A percentile compares a stretch with the other conserved stretches of the same genome.
Evolutionary conservation across 2,113 vertebrate species (phyloP).

Genomic region (Dipodomys merriami): DNA sequence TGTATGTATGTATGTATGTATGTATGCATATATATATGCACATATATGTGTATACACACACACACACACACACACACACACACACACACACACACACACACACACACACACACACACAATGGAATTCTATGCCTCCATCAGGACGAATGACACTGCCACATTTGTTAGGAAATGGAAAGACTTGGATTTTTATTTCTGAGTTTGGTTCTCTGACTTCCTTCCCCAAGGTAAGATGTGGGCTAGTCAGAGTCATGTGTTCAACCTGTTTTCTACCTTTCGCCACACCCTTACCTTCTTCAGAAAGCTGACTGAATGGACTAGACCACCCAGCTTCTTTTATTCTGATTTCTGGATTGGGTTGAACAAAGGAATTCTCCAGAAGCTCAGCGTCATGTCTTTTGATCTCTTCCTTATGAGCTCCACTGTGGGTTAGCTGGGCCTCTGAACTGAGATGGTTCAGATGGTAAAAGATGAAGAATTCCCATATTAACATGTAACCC

Average conservation of each 20-base stretch:
- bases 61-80: no score
- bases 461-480: neutral
- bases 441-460: neutral
- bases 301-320: neutral
- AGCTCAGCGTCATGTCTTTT: neutral
- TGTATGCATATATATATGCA: no score
- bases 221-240: neutral
- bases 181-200: neutral
- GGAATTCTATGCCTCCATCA: no score
- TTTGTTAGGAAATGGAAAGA: no score
- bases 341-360: neutral
- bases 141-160: no score
- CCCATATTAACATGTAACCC: neutral
- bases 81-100: no score
- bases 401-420: neutral
- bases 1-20: no score
- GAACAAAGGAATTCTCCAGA: neutral
- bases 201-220: neutral
- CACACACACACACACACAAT: no score
- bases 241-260: neutral
- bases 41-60: no score
- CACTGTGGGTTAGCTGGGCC: neutral
- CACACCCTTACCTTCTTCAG: no score
- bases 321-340: neutral
- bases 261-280: neutral